A percentile compares a stretch with the other conserved stretches of the same genome.
phyloP scores from a whole-genome alignment of 2,888 invertebrate species.

The Hesperia comma region DNA sequence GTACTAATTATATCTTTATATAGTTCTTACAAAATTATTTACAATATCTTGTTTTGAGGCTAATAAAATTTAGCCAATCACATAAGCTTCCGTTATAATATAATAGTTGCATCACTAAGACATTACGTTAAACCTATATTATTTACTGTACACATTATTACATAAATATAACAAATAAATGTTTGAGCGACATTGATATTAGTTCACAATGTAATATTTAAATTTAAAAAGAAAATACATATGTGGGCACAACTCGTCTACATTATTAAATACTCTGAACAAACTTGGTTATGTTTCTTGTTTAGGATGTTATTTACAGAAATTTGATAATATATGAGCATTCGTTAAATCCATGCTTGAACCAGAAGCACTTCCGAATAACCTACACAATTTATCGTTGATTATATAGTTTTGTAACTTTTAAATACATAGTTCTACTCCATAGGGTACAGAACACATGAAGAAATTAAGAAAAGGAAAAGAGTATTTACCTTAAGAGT shows the following conservation, averaged over 20 bases:
- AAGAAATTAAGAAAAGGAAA: too few species aligned
- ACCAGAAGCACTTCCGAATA: too few species aligned
- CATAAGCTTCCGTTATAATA: constrained; percentile 50
- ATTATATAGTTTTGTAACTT: too few species aligned
- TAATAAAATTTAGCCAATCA: constrained; percentile 77
- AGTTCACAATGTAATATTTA: constrained; percentile 25
- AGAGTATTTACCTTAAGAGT: too few species aligned
- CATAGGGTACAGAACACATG: too few species aligned
- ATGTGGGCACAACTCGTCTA: background rate
- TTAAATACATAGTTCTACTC: too few species aligned
- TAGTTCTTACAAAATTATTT: constrained; percentile 62
- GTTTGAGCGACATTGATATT: constrained; percentile 49
- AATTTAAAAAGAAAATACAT: constrained; percentile 2
- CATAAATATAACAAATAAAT: constrained; percentile 38
- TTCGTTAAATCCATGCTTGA: too few species aligned
- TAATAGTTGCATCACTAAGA: constrained; percentile 47
- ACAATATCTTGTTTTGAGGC: constrained; percentile 57
- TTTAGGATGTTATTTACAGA: too few species aligned
- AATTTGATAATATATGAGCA: too few species aligned
- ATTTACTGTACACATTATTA: constrained; percentile 35
- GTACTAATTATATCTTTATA: constrained; percentile 52
- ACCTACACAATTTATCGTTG: too few species aligned
- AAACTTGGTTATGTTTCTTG: too few species aligned
- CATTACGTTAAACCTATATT: constrained; percentile 30
- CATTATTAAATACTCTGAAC: background rate